Evolutionary conservation across 2,888 invertebrate genomes (phyloP).

Genomic region (Ophraella communa): DNA sequence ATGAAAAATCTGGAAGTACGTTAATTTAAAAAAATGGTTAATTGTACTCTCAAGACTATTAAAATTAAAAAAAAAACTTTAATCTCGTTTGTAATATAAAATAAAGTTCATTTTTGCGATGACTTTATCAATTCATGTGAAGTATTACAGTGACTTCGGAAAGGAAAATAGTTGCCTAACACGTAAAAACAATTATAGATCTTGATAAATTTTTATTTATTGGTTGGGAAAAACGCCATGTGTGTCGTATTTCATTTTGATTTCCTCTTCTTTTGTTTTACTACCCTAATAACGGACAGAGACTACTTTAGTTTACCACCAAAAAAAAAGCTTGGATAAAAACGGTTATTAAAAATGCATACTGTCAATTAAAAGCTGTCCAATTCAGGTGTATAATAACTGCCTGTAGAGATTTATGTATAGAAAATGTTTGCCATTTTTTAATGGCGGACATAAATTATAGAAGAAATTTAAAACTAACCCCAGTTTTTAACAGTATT

Average conservation of each 20-base stretch:
- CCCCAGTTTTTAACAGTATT: background rate
- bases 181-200: slow-evolving; percentile 26
- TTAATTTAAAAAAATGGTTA: too few relatives aligned
- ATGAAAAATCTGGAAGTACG: too few relatives aligned
- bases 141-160: slow-evolving; percentile 10
- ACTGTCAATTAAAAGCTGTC: slow-evolving; percentile 19
- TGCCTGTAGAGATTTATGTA: background rate
- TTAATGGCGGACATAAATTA: background rate
- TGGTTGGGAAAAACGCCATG: slow-evolving; percentile 45
- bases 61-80: too few relatives aligned
- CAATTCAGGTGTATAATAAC: background rate
- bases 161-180: slow-evolving; percentile 27
- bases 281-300: slow-evolving; percentile 40
- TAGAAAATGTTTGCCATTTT: too few relatives aligned
- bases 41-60: too few relatives aligned
- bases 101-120: slow-evolving; percentile 13
- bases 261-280: slow-evolving; percentile 45
- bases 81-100: too few relatives aligned
- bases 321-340: background rate
- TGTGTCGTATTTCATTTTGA: slow-evolving; percentile 40
- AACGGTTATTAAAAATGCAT: slow-evolving; percentile 20
- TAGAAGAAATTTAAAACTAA: background rate
- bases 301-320: slow-evolving; percentile 4
- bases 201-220: slow-evolving; percentile 31
- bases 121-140: slow-evolving; percentile 16